phyloP scores from a whole-genome alignment of 2,888 invertebrate genomes.

The Aradus depressus region DNA sequence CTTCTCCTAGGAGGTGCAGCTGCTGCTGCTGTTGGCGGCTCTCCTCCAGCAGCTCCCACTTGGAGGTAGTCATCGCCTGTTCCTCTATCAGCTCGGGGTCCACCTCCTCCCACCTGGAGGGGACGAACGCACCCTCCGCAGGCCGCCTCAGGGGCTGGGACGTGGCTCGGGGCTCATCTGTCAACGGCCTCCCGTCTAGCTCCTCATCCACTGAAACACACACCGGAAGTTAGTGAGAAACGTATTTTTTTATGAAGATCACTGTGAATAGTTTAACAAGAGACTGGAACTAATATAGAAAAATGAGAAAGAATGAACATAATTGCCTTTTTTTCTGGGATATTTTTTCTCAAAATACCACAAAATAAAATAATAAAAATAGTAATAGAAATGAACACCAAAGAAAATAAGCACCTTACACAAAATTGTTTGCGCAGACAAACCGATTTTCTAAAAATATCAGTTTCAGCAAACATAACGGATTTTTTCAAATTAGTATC shows the following conservation, averaged over 20 bases:
- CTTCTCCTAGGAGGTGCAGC: slow-evolving; percentile 1
- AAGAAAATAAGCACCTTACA: not conserved
- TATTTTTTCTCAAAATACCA: too few species aligned
- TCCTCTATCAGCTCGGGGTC: slow-evolving; percentile 75
- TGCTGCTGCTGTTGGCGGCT: slow-evolving; percentile 33
- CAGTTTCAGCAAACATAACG: too few species aligned
- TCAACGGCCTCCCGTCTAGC: slow-evolving; percentile 41
- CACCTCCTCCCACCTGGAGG: slow-evolving; percentile 93
- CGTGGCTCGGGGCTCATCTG: slow-evolving; percentile 49
- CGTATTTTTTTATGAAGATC: not conserved
- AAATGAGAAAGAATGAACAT: too few species aligned
- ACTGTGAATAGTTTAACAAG: not conserved
- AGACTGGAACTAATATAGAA: too few species aligned
- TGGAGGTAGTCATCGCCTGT: slow-evolving; percentile 75
- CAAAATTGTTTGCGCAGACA: not conserved
- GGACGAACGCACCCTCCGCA: slow-evolving; percentile 52
- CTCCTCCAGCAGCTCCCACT: slow-evolving; percentile 69
- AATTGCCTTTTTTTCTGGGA: too few species aligned
- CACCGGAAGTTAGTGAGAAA: too few species aligned
- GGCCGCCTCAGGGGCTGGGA: slow-evolving; percentile 16
- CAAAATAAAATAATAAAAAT: too few species aligned
- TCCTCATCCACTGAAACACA: slow-evolving; percentile 31
- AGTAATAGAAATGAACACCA: too few species aligned
- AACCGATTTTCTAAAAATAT: not conserved
- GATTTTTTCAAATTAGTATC: too few species aligned